These are phyloP conservation scores for Augochlorella aurata DNA, from an alignment of 2,888 invertebrate genomes.

Conservation along the genomic window DNA sequence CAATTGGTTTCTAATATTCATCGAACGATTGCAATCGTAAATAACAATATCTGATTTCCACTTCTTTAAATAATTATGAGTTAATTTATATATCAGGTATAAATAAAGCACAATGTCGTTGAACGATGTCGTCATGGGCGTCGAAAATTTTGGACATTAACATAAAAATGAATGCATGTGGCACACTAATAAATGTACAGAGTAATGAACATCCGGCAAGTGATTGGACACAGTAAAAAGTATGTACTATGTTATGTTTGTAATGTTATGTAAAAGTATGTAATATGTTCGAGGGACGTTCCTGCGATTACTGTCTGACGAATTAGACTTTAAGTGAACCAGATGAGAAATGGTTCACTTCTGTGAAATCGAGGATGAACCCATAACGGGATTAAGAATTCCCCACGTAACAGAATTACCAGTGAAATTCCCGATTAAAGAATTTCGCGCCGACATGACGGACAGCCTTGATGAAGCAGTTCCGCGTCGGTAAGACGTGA, in stretches of 20 bases:
- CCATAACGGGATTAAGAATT: neutral
- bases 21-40: too few species aligned
- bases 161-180: too few species aligned
- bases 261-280: too few species aligned
- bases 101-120: too few species aligned
- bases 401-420: neutral
- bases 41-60: too few species aligned
- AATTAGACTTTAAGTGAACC: neutral
- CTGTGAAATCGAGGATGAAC: neutral
- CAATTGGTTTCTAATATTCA: too few species aligned
- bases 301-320: neutral
- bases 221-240: neutral
- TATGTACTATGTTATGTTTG: too few species aligned
- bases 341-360: neutral
- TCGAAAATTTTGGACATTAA: too few species aligned
- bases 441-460: neutral
- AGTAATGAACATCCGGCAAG: neutral
- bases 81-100: too few species aligned
- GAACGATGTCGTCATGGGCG: too few species aligned
- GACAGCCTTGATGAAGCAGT: neutral
- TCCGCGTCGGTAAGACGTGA: neutral
- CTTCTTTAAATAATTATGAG: too few species aligned
- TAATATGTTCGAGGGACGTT: neutral
- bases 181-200: too few species aligned
- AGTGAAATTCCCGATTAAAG: constrained; percentile 8